phyloP scores from a whole-genome alignment of 1,140 invertebrate species.

The Saccostrea echinata region DNA sequence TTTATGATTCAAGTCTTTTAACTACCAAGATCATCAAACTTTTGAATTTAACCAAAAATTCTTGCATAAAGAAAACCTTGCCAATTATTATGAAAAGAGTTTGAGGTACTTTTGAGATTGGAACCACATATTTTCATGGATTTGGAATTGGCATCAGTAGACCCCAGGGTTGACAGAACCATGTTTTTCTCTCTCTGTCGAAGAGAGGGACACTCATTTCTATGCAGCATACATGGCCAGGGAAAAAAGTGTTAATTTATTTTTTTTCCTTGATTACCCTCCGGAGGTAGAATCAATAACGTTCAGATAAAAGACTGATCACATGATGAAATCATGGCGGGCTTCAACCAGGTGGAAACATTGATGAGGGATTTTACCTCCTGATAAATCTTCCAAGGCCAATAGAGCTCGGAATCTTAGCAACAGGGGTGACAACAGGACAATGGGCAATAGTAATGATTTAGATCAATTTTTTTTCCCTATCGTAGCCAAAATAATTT shows the following conservation, averaged over 20 bases:
- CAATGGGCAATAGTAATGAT: not conserved
- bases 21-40: not conserved
- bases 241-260: conserved; percentile 27
- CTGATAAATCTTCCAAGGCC: conserved; percentile 15
- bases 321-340: conserved; percentile 23
- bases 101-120: not conserved
- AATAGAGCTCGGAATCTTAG: not conserved
- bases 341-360: not conserved
- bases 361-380: conserved; percentile 32
- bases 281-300: conserved; percentile 22
- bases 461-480: not conserved
- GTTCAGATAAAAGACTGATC: conserved; percentile 20
- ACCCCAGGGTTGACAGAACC: not conserved
- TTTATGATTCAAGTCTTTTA: not conserved
- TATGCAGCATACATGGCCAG: conserved; percentile 15
- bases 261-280: conserved; percentile 22
- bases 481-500: not conserved
- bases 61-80: not conserved
- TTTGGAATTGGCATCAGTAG: not conserved
- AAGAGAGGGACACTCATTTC: conserved; percentile 25
- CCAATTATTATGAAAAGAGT: not conserved
- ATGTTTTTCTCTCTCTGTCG: not conserved
- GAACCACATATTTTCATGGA: not conserved
- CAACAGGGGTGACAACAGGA: not conserved
- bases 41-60: not conserved